phyloP scores from a whole-genome alignment of 1,140 invertebrate species.

The Oscheius sp. region DNA sequence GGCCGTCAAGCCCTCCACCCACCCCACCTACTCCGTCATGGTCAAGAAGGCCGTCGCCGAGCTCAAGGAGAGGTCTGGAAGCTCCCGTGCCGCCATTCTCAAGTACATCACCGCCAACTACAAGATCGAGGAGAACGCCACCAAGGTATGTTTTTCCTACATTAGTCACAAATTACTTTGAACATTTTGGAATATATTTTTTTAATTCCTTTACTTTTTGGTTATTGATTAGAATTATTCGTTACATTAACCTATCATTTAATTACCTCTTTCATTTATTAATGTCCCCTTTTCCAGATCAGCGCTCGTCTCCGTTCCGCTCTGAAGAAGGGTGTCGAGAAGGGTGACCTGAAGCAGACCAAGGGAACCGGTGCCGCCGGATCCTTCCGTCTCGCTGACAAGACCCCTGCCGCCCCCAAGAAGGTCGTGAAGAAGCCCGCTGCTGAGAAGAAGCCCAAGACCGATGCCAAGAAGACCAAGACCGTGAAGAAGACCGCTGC shows the following conservation, averaged over 20 bases:
- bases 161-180: background rate
- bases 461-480: constrained; percentile 13
- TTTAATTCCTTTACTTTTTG: too few species aligned
- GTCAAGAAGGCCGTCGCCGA: constrained; percentile 24
- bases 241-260: constrained; percentile 59
- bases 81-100: constrained; percentile 59
- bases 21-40: constrained; percentile 38
- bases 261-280: background rate
- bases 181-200: too few species aligned
- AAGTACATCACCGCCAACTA: constrained; percentile 62
- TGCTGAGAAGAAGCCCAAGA: constrained; percentile 33
- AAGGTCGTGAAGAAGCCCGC: constrained; percentile 39
- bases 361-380: constrained; percentile 62
- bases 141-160: background rate
- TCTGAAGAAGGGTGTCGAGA: constrained; percentile 54
- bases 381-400: constrained; percentile 60
- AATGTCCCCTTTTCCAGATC: constrained; percentile 22
- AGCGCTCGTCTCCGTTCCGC: constrained; percentile 57
- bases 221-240: too few species aligned
- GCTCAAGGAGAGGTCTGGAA: constrained; percentile 46
- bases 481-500: constrained; percentile 21
- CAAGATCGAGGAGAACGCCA: constrained; percentile 58
- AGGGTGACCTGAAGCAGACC: constrained; percentile 54
- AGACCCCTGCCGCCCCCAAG: constrained; percentile 13
- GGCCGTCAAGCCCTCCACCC: constrained; percentile 12